Conservation (phyloP, 64 coral and sea anemone species). For the Porites lutea region DNA sequence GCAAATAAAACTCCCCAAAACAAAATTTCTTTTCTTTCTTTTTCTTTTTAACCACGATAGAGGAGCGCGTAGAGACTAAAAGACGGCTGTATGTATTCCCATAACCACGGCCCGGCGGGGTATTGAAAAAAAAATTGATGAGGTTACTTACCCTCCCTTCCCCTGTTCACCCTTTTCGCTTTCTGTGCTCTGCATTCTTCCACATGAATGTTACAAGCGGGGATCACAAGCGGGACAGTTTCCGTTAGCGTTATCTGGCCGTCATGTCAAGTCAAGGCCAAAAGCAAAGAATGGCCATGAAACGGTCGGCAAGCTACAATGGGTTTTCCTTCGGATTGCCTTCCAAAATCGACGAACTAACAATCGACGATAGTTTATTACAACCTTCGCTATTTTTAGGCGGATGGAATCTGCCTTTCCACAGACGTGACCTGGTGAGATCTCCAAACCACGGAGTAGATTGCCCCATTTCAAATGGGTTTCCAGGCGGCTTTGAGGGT, state of each 20-base stretch:
- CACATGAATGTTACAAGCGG: not conserved
- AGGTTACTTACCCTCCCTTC: too few species aligned
- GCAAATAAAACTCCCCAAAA: too few species aligned
- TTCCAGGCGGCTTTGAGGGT: not conserved
- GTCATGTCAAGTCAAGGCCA: constrained; percentile 9
- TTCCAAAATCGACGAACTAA: not conserved
- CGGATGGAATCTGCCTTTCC: constrained; percentile 2
- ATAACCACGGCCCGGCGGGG: too few species aligned
- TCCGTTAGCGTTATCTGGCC: not conserved
- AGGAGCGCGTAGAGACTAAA: too few species aligned
- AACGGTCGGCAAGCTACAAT: constrained; percentile 39
- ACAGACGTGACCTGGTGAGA: constrained; percentile 18
- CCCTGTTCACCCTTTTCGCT: too few species aligned
- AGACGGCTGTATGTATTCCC: too few species aligned
- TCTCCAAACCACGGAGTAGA: constrained; percentile 27
- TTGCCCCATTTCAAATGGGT: constrained; percentile 29
- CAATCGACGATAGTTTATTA: not conserved
- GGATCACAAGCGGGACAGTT: not conserved
- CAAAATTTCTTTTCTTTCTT: too few species aligned
- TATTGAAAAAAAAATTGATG: too few species aligned
- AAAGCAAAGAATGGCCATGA: constrained; percentile 26
- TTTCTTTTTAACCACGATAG: too few species aligned
- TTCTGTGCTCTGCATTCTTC: not conserved
- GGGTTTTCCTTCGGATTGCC: constrained; percentile 19
- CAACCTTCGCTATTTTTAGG: not conserved